Conservation (phyloP, 2,888 invertebrate species). For the Scrobipalpa atriplicella region DNA sequence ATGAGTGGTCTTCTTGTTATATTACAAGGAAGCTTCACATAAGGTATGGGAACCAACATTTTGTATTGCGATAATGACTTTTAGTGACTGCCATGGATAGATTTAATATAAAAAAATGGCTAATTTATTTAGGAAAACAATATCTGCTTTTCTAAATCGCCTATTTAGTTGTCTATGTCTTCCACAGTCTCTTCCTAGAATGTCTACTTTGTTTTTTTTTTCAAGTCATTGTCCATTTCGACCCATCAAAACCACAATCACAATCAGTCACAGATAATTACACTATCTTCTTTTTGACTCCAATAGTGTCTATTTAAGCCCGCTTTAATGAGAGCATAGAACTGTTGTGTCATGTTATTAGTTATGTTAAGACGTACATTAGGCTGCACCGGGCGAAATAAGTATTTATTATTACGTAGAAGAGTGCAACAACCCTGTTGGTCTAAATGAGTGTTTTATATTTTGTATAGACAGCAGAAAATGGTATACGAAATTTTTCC, state of each 20-base stretch:
- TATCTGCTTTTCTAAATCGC: too few species aligned
- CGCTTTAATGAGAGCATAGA: not conserved
- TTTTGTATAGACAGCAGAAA: too few species aligned
- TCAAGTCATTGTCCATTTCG: conserved; percentile 1
- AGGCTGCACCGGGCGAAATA: not conserved
- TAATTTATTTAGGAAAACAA: too few species aligned
- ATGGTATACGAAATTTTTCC: too few species aligned
- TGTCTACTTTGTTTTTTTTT: not conserved
- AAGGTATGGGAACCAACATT: too few species aligned
- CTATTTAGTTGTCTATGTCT: too few species aligned
- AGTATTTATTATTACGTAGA: not conserved
- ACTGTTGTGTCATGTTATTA: not conserved
- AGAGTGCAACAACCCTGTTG: conserved; percentile 3
- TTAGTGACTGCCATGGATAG: too few species aligned
- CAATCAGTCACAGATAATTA: conserved; percentile 1
- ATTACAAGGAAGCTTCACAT: too few species aligned
- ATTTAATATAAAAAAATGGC: too few species aligned
- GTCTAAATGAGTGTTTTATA: not conserved
- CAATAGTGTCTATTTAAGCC: not conserved
- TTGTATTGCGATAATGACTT: too few species aligned
- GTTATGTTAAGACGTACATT: not conserved
- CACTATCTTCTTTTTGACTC: not conserved
- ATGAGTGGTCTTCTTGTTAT: too few species aligned
- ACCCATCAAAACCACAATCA: not conserved
- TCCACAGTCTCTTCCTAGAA: not conserved